Evolutionary conservation across 1,140 invertebrate species (phyloP).

Genomic region (Oppia nitens): DNA sequence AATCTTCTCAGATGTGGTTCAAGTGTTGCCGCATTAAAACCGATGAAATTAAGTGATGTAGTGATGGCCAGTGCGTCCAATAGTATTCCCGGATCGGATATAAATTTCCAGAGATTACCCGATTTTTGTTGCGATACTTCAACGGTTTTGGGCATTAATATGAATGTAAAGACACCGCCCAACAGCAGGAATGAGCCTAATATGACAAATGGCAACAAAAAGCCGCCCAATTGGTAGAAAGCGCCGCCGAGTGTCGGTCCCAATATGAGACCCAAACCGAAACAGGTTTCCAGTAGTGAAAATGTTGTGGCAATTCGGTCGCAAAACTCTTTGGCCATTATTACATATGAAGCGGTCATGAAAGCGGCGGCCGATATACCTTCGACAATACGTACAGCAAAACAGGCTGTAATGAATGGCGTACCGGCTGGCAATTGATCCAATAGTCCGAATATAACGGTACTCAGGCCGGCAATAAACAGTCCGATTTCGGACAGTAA

Average conservation of each 20-base stretch:
- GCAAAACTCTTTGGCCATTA: slow-evolving; percentile 84
- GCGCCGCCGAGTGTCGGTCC: slow-evolving; percentile 23
- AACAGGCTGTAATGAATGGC: slow-evolving; percentile 66
- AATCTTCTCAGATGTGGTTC: slow-evolving; percentile 26
- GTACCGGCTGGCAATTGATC: slow-evolving; percentile 61
- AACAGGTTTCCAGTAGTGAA: slow-evolving; percentile 29
- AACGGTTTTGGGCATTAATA: slow-evolving; percentile 40
- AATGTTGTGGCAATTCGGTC: slow-evolving; percentile 73
- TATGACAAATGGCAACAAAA: slow-evolving; percentile 64
- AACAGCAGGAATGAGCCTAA: slow-evolving; percentile 56
- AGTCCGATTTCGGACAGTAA: slow-evolving; percentile 69
- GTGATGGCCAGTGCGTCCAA: slow-evolving; percentile 19
- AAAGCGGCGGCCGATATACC: slow-evolving; percentile 81
- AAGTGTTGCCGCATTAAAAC: slow-evolving; percentile 28
- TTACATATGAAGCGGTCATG: slow-evolving; percentile 75
- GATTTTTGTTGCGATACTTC: background rate
- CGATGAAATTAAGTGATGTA: slow-evolving; percentile 22
- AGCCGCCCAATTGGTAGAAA: slow-evolving; percentile 41
- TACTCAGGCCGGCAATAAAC: slow-evolving; percentile 50
- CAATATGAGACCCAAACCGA: slow-evolving; percentile 22
- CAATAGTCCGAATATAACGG: slow-evolving; percentile 56
- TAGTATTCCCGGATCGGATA: slow-evolving; percentile 13
- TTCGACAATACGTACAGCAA: slow-evolving; percentile 69
- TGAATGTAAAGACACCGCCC: slow-evolving; percentile 51
- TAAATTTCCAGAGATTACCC: slow-evolving; percentile 17